These are phyloP conservation scores for Iphiclides podalirius DNA, from an alignment of 2,888 invertebrate genomes.

Conservation along the genomic window DNA sequence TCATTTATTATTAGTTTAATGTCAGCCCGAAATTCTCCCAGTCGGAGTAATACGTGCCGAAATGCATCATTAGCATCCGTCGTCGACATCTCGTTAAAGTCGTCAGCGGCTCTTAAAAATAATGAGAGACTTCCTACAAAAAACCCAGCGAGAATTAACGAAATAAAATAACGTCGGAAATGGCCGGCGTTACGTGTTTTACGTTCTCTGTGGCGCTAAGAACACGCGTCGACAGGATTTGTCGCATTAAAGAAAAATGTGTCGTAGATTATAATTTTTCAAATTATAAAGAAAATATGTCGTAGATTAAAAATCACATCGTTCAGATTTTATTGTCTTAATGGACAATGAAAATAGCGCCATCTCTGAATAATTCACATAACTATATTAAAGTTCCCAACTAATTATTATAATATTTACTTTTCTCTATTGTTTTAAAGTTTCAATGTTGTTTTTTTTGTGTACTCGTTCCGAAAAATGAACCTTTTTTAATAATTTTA, in stretches of 20 bases:
- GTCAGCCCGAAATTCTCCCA: too few species aligned
- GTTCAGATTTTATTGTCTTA: too few species aligned
- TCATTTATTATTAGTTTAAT: too few species aligned
- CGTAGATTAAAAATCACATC: background rate
- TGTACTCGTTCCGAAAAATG: too few species aligned
- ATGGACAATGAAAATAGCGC: too few species aligned
- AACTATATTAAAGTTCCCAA: too few species aligned
- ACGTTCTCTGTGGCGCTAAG: background rate
- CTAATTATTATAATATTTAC: too few species aligned
- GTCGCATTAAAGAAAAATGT: background rate
- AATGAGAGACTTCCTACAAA: constrained; percentile 11
- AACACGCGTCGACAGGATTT: background rate
- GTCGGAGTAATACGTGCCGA: too few species aligned
- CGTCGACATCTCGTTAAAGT: constrained; percentile 15
- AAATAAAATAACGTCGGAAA: background rate
- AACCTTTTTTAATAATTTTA: too few species aligned
- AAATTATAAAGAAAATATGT: background rate
- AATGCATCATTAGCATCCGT: constrained; percentile 14
- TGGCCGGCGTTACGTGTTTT: background rate
- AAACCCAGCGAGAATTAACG: background rate
- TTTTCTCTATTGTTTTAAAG: too few species aligned
- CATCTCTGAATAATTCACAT: too few species aligned
- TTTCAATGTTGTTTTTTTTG: too few species aligned
- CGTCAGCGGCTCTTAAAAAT: constrained; percentile 17
- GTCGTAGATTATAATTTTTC: background rate